A percentile compares a stretch with the other conserved stretches of the same genome.
phyloP scores from a whole-genome alignment of 2,797 vertebrate species.

The Mastacembelus armatus region DNA sequence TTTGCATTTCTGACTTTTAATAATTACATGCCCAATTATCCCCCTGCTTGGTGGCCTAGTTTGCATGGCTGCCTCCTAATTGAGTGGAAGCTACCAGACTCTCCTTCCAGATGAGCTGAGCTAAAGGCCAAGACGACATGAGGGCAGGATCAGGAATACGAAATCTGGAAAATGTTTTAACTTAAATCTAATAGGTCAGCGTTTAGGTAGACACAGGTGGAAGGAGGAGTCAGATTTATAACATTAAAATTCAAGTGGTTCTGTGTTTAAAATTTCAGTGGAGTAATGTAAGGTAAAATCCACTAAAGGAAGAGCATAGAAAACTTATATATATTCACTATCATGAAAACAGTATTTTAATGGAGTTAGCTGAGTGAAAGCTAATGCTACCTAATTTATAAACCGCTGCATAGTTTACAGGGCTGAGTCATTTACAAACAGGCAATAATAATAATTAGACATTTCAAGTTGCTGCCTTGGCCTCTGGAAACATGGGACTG shows the following conservation, averaged over 20 bases:
- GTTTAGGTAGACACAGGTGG: neutral
- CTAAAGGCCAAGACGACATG: neutral
- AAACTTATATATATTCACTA: too few relatives aligned
- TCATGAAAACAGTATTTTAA: neutral
- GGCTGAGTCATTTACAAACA: neutral
- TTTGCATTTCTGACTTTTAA: constrained; percentile 85
- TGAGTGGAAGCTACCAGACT: constrained; percentile 25
- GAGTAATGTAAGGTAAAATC: too few relatives aligned
- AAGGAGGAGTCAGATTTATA: too few relatives aligned
- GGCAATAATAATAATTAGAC: too few relatives aligned
- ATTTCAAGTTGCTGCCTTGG: too few relatives aligned
- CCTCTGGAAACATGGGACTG: neutral
- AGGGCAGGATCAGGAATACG: neutral
- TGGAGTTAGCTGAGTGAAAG: neutral
- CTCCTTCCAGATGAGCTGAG: constrained; percentile 3
- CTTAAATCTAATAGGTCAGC: neutral
- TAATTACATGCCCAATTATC: constrained; percentile 82
- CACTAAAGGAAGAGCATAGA: too few relatives aligned
- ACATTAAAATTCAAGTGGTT: too few relatives aligned
- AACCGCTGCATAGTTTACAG: neutral
- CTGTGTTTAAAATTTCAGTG: too few relatives aligned
- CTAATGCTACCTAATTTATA: neutral
- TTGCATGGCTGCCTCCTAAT: constrained; percentile 71
- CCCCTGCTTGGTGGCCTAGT: constrained; percentile 79
- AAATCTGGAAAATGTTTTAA: neutral